These are phyloP conservation scores for Halcyon malimbica DNA, from an alignment of 2,113 vertebrate species.

Conservation along the genomic window DNA sequence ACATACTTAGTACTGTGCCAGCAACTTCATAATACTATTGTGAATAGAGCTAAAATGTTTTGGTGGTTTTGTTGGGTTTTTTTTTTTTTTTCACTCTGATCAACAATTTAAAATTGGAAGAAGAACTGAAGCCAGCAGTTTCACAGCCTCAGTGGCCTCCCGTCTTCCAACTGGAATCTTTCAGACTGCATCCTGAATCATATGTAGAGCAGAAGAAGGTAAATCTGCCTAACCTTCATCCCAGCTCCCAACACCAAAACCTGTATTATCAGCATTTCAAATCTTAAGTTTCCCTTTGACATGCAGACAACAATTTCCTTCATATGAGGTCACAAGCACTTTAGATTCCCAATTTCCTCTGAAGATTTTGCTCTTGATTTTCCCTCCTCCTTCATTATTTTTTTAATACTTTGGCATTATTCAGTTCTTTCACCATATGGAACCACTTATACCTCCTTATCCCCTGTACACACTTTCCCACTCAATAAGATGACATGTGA, in stretches of 20 bases:
- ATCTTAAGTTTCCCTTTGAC: not conserved
- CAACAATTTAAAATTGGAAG: not conserved
- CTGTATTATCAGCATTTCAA: not conserved
- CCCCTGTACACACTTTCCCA: slow-evolving; percentile 68
- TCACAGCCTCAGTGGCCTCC: not conserved
- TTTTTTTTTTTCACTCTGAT: not conserved
- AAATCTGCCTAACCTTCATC: not conserved
- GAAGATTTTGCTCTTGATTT: not conserved
- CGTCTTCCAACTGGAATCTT: not conserved
- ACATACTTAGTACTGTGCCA: not conserved
- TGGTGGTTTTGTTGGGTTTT: too few species aligned
- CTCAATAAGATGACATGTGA: slow-evolving; percentile 74
- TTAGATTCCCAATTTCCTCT: not conserved
- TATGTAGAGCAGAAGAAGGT: not conserved
- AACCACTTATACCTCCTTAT: slow-evolving; percentile 67
- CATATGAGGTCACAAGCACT: not conserved
- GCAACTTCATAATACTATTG: not conserved
- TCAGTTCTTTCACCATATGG: slow-evolving; percentile 32
- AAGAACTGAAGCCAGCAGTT: not conserved
- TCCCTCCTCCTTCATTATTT: not conserved
- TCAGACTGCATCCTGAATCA: not conserved
- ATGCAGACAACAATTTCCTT: not conserved
- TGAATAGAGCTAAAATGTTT: not conserved
- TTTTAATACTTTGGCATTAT: slow-evolving; percentile 39
- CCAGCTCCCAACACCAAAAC: not conserved